A percentile compares a stretch with the other conserved stretches of the same genome.
These are phyloP conservation scores for Sclerodermus sp. DNA, from an alignment of 2,888 invertebrate genomes.

Conservation along the genomic window DNA sequence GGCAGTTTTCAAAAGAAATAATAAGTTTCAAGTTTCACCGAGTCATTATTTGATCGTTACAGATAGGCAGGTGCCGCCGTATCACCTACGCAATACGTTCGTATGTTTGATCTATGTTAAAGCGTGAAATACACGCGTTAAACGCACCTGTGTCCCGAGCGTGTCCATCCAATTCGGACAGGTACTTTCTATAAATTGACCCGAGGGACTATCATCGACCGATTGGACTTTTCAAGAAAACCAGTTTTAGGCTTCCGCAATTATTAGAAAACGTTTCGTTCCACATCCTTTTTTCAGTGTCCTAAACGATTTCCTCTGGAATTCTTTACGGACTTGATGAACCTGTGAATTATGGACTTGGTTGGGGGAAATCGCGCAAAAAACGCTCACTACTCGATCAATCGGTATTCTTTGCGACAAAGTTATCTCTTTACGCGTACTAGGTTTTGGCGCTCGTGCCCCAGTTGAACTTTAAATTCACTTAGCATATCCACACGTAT, in stretches of 20 bases:
- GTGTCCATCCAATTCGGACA: constrained; percentile 16
- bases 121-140: constrained; percentile 30
- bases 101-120: constrained; percentile 30
- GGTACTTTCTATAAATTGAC: constrained; percentile 34
- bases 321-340: too few relatives aligned
- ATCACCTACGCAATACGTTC: constrained; percentile 9
- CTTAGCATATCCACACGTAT: neutral
- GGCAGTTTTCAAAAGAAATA: constrained; percentile 9
- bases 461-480: neutral
- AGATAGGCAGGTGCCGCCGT: constrained; percentile 29
- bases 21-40: constrained; percentile 24
- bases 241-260: constrained; percentile 3
- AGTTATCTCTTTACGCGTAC: too few relatives aligned
- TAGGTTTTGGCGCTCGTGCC: too few relatives aligned
- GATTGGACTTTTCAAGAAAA: constrained; percentile 21
- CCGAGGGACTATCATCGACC: constrained; percentile 5
- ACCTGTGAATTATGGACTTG: too few relatives aligned
- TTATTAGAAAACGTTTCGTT: neutral
- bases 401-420: too few relatives aligned
- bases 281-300: too few relatives aligned
- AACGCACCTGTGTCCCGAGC: constrained; percentile 34
- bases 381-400: too few relatives aligned
- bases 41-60: constrained; percentile 40
- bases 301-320: too few relatives aligned
- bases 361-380: too few relatives aligned